Evolutionary conservation across 2,113 vertebrate species (phyloP).

Genomic region (Cavia porcellus): DNA sequence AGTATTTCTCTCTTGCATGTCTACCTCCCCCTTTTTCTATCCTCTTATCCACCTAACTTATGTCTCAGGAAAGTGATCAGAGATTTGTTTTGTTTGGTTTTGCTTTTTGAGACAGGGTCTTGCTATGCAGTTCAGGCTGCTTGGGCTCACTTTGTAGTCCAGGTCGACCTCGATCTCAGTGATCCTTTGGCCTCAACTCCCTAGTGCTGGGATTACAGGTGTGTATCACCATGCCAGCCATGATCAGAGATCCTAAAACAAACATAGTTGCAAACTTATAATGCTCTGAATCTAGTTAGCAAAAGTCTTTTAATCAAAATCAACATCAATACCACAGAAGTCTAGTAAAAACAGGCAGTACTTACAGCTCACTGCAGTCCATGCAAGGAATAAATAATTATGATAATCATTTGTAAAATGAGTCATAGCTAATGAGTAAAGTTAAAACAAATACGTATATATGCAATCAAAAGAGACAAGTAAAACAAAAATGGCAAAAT

Average conservation of each 20-base stretch:
- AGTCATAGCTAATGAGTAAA: conserved; percentile 25
- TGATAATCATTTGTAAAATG: not conserved
- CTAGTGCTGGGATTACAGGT: no score
- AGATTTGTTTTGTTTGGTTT: no score
- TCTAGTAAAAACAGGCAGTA: conserved; percentile 36
- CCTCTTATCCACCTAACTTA: not conserved
- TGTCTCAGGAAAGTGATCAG: not conserved
- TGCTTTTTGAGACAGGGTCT: no score
- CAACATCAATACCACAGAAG: conserved; percentile 28
- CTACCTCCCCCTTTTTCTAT: not conserved
- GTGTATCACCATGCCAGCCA: no score
- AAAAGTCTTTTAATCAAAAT: conserved; percentile 58
- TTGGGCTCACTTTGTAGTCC: no score
- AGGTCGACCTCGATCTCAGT: no score
- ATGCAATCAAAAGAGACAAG: conserved; percentile 58
- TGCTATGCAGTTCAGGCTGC: no score
- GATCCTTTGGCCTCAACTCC: no score
- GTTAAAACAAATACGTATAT: conserved; percentile 62
- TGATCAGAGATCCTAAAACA: conserved; percentile 51
- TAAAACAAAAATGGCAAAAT: conserved; percentile 51
- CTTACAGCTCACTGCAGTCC: not conserved
- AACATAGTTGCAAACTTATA: conserved; percentile 24
- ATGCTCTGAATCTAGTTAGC: conserved; percentile 33
- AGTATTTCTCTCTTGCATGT: not conserved
- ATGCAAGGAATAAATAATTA: conserved; percentile 54